phyloP scores from a whole-genome alignment of 2,113 vertebrate genomes.

The Rhinichthys klamathensis region DNA sequence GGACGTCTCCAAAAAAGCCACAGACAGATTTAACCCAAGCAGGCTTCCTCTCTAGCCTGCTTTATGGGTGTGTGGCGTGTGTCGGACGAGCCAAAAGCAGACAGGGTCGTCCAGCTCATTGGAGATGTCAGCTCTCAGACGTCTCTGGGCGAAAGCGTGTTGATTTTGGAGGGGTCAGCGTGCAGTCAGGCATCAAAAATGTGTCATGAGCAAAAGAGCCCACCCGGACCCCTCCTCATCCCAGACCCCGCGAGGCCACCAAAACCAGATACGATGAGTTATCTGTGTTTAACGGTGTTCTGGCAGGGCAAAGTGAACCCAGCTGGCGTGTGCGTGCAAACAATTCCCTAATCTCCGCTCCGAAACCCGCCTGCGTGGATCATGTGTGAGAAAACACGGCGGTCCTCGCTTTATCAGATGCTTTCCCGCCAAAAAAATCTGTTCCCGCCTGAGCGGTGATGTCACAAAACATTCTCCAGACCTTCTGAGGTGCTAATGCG shows the following conservation, averaged over 20 bases:
- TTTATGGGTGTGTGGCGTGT: slow-evolving; percentile 16
- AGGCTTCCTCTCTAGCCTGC: background rate
- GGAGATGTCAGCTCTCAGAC: slow-evolving; percentile 43
- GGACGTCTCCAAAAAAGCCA: slow-evolving; percentile 16
- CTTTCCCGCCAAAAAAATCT: background rate
- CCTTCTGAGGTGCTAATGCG: background rate
- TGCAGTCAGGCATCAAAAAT: slow-evolving; percentile 50
- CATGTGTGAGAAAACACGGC: slow-evolving; percentile 43
- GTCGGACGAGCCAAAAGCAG: slow-evolving; percentile 46
- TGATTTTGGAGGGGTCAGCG: slow-evolving; percentile 64
- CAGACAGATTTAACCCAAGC: slow-evolving; percentile 24
- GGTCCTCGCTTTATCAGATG: background rate
- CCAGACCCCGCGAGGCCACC: slow-evolving; percentile 11
- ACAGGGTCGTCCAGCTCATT: slow-evolving; percentile 48
- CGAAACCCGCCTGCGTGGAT: slow-evolving; percentile 35
- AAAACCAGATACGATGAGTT: slow-evolving; percentile 41
- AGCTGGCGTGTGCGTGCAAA: slow-evolving; percentile 58
- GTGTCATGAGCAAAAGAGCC: slow-evolving; percentile 14
- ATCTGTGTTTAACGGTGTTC: slow-evolving; percentile 48
- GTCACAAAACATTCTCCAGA: slow-evolving; percentile 11
- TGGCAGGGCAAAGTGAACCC: slow-evolving; percentile 54
- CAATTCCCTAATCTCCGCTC: slow-evolving; percentile 41
- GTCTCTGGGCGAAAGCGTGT: slow-evolving; percentile 54
- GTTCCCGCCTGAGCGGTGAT: slow-evolving; percentile 15
- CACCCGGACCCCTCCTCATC: background rate